Percentiles rank a stretch among this genome's conserved stretches.
Conservation (phyloP, 2,113 vertebrate species). For the Melanerpes formicivorus region DNA sequence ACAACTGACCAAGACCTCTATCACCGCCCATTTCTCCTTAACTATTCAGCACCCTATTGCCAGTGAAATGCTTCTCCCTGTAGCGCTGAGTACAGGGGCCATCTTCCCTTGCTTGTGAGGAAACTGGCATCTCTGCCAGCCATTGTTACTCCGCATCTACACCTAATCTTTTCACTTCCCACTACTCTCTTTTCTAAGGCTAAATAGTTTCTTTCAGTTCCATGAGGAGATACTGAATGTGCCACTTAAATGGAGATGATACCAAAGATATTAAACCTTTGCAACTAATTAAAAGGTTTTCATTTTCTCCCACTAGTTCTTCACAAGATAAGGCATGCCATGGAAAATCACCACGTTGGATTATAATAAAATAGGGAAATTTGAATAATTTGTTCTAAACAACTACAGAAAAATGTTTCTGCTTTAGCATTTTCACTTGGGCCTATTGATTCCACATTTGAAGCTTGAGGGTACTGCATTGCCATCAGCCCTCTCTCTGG, state of each 20-base stretch:
- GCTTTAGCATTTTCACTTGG: neutral
- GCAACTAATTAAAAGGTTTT: neutral
- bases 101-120: accelerated
- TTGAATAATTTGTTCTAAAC: neutral
- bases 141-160: accelerated
- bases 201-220: neutral
- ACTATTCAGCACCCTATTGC: neutral
- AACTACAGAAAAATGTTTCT: neutral
- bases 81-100: neutral
- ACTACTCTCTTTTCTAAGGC: neutral
- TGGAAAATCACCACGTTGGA: neutral
- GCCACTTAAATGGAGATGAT: neutral
- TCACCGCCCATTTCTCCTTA: accelerated
- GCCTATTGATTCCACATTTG: neutral
- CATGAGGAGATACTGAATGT: neutral
- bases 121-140: neutral
- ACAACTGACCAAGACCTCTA: accelerated
- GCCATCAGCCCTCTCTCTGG: neutral
- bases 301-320: neutral
- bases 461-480: neutral
- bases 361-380: neutral
- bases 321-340: neutral
- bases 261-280: neutral
- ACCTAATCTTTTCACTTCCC: neutral
- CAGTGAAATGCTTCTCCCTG: neutral